Percentiles rank a stretch among this genome's conserved stretches.
These are phyloP conservation scores for Pandion haliaetus DNA, from an alignment of 2,113 vertebrate genomes.

Conservation along the genomic window DNA sequence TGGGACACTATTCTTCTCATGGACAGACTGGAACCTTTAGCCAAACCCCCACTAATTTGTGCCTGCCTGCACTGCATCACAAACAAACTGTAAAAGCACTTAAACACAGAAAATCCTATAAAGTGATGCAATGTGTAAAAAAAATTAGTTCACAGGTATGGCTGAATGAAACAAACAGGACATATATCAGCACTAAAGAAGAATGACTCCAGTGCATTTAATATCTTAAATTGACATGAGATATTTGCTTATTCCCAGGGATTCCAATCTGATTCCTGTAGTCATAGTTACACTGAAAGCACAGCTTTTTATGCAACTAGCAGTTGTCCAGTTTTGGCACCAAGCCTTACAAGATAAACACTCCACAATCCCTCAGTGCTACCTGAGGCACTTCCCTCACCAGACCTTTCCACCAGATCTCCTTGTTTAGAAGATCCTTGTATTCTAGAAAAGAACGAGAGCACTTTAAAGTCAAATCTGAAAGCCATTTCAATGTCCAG, in stretches of 20 bases:
- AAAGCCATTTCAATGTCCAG: not conserved
- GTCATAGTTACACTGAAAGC: conserved; percentile 26
- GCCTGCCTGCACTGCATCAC: not conserved
- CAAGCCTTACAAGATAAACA: not conserved
- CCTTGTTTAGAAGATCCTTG: not conserved
- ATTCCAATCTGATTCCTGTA: not conserved
- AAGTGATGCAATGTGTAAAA: not conserved
- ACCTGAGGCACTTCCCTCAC: not conserved
- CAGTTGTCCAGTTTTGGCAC: not conserved
- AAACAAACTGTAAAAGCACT: not conserved
- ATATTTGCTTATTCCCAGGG: not conserved
- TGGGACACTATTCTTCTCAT: accelerated
- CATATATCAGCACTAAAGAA: not conserved
- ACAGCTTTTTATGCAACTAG: not conserved
- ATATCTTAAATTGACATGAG: not conserved
- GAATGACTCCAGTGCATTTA: not conserved
- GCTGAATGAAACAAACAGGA: not conserved
- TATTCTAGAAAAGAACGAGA: not conserved
- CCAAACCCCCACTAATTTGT: not conserved
- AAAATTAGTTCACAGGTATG: not conserved
- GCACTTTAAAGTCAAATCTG: not conserved
- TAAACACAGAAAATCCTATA: not conserved
- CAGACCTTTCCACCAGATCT: not conserved
- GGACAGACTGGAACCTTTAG: not conserved
- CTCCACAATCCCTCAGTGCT: not conserved